These are phyloP conservation scores for Slavum lentiscoides DNA, from an alignment of 2,888 invertebrate genomes.

Conservation along the genomic window DNA sequence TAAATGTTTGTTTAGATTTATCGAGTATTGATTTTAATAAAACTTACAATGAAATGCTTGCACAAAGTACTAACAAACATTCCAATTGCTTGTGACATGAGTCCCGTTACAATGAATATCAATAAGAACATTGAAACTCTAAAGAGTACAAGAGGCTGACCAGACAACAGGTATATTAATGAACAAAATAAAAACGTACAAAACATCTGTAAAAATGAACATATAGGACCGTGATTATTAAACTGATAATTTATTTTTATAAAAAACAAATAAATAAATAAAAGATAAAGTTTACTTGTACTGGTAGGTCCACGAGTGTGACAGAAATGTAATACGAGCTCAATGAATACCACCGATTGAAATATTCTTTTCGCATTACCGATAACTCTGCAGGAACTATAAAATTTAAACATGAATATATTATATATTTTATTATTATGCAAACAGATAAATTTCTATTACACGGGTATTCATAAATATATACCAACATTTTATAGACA, in stretches of 20 bases:
- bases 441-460: background rate
- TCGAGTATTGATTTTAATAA: background rate
- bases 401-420: conserved; percentile 56
- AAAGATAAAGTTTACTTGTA: conserved; percentile 64
- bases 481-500: conserved; percentile 47
- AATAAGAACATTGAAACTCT: conserved; percentile 74
- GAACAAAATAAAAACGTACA: conserved; percentile 76
- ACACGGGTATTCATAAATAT: background rate
- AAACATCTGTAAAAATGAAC: conserved; percentile 61
- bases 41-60: conserved; percentile 37
- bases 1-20: background rate
- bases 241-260: background rate
- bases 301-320: conserved; percentile 78
- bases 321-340: conserved; percentile 81
- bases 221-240: background rate
- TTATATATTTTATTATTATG: background rate
- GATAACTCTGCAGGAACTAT: conserved; percentile 83
- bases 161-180: conserved; percentile 83
- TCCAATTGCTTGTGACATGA: conserved; percentile 85
- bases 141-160: conserved; percentile 75
- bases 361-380: conserved; percentile 80
- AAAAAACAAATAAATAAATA: background rate
- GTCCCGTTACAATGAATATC: conserved; percentile 75
- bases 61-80: conserved; percentile 75
- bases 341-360: conserved; percentile 88